Evolutionary conservation across 2,113 vertebrate species (phyloP).

Genomic region (Kryptolebias marmoratus): DNA sequence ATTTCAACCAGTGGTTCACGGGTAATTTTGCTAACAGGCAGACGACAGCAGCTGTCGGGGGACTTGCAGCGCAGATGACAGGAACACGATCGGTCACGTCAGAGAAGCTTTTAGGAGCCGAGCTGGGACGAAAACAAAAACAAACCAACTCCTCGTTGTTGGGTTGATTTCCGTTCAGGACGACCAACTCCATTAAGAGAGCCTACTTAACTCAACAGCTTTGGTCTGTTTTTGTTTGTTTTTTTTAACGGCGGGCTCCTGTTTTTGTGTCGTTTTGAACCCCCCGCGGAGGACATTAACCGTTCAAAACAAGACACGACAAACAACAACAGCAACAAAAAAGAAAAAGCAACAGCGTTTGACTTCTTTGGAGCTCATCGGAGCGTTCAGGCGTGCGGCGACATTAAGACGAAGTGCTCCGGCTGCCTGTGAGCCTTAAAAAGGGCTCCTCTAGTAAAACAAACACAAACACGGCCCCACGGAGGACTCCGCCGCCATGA

Average conservation of each 20-base stretch:
- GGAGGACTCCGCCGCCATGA: slow-evolving; percentile 36
- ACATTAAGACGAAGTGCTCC: slow-evolving; percentile 63
- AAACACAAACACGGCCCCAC: slow-evolving; percentile 30
- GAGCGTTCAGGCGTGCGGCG: slow-evolving; percentile 64
- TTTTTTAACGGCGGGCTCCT: slow-evolving; percentile 17
- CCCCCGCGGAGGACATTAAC: slow-evolving; percentile 54
- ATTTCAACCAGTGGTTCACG: no score
- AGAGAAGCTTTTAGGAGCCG: slow-evolving; percentile 39
- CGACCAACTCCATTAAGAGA: not conserved
- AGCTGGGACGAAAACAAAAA: slow-evolving; percentile 16
- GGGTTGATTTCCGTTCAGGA: no score
- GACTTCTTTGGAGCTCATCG: slow-evolving; percentile 58
- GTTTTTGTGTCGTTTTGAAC: slow-evolving; percentile 50
- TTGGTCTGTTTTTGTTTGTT: slow-evolving; percentile 12
- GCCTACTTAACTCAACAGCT: slow-evolving; percentile 36
- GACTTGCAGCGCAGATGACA: slow-evolving; percentile 32
- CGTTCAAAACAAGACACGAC: not conserved
- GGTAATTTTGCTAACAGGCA: no score
- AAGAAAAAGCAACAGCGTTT: slow-evolving; percentile 29
- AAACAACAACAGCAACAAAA: not conserved
- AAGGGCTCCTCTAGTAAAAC: slow-evolving; percentile 46
- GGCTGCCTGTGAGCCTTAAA: slow-evolving; percentile 43
- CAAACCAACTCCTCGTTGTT: no score
- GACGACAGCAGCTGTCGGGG: no score
- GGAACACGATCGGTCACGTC: slow-evolving; percentile 38